Conservation (phyloP, 2,113 vertebrate genomes). For the Sitta europaea region DNA sequence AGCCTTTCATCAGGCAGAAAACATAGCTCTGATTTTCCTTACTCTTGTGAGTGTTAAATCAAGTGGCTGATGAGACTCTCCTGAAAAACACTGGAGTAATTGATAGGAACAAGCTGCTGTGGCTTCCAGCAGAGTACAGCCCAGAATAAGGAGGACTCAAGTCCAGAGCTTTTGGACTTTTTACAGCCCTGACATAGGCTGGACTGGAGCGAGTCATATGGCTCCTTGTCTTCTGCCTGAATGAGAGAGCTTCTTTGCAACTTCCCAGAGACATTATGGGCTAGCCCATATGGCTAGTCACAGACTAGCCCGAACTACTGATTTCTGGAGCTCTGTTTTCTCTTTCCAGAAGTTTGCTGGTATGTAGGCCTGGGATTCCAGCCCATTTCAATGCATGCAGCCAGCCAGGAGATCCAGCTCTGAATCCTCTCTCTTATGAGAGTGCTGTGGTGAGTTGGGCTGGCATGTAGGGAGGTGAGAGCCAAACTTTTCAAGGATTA, state of each 20-base stretch:
- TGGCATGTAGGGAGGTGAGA: neutral
- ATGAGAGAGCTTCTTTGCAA: neutral
- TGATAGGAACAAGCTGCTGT: neutral
- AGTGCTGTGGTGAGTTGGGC: neutral
- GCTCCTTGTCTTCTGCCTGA: neutral
- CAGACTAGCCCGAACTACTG: neutral
- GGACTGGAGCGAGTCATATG: neutral
- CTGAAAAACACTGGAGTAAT: neutral
- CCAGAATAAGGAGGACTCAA: neutral
- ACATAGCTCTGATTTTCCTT: neutral
- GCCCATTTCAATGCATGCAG: neutral
- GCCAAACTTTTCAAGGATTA: constrained; percentile 14
- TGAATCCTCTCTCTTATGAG: neutral
- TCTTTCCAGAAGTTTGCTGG: neutral
- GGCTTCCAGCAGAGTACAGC: neutral
- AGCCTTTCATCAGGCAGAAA: neutral
- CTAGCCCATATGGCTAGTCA: neutral
- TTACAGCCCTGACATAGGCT: neutral
- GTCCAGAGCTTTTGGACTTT: neutral
- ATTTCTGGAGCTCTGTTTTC: neutral
- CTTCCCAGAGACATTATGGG: neutral
- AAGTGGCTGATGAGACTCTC: neutral
- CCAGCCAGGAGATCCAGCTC: constrained; percentile 2
- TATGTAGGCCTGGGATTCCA: constrained; percentile 14
- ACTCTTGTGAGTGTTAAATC: neutral